Evolutionary conservation across 2,113 vertebrate species (phyloP).

Genomic region (Onychorhynchus coronatus): DNA sequence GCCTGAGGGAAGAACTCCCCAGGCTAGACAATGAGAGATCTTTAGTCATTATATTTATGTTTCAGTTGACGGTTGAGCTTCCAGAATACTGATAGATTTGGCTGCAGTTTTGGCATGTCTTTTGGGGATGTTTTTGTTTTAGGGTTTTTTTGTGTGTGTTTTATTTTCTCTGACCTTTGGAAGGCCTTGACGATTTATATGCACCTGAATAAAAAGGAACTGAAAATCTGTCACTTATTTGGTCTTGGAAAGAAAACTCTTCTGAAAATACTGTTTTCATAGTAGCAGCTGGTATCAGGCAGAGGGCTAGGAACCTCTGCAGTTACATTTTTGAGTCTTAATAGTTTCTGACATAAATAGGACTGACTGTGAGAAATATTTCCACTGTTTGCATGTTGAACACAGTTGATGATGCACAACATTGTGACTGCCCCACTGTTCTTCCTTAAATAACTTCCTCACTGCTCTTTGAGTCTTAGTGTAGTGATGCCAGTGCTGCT

Average conservation of each 20-base stretch:
- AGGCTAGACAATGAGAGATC: neutral
- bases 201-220: neutral
- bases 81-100: neutral
- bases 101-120: neutral
- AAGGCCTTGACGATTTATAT: neutral
- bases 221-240: neutral
- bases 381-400: neutral
- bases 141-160: neutral
- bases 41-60: neutral
- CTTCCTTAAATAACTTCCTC: neutral
- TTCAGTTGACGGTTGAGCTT: neutral
- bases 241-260: neutral
- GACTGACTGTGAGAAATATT: slow-evolving; percentile 9
- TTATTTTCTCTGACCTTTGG: neutral
- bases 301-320: neutral
- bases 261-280: neutral
- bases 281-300: neutral
- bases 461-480: neutral
- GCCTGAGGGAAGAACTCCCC: neutral
- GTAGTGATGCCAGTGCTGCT: neutral
- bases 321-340: neutral
- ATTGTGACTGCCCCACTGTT: neutral
- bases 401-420: neutral
- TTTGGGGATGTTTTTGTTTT: neutral
- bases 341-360: slow-evolving; percentile 41